These are phyloP conservation scores for Echiichthys vipera DNA, from an alignment of 2,797 vertebrate genomes.

Conservation along the genomic window DNA sequence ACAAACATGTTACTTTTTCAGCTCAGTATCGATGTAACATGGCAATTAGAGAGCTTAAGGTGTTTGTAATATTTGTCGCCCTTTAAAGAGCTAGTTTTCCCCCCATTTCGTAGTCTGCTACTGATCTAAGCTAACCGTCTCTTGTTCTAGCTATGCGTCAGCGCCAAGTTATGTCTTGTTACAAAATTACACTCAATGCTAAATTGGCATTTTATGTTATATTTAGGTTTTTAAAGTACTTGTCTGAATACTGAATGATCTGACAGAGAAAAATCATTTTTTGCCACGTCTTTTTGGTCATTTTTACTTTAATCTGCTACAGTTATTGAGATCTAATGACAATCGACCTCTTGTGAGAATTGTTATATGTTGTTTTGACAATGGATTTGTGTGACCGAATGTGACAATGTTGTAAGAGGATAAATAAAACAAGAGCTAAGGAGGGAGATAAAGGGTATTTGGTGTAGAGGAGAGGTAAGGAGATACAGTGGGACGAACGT, in stretches of 20 bases:
- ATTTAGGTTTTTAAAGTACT: background rate
- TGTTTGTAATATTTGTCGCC: too few relatives aligned
- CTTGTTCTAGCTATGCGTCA: too few relatives aligned
- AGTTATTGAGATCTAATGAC: background rate
- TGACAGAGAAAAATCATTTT: too few relatives aligned
- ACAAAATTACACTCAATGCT: too few relatives aligned
- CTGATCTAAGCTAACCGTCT: background rate
- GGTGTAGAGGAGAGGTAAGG: background rate
- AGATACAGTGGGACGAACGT: conserved; percentile 30
- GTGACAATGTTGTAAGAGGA: conserved; percentile 1
- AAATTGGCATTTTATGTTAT: too few relatives aligned
- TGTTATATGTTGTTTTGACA: background rate
- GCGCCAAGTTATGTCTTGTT: too few relatives aligned
- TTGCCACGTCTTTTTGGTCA: too few relatives aligned
- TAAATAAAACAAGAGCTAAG: conserved; percentile 3
- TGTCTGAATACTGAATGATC: fast-evolving
- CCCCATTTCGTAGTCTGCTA: background rate
- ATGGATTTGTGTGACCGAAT: conserved; percentile 7
- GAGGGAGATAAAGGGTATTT: conserved; percentile 13
- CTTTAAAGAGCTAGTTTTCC: too few relatives aligned
- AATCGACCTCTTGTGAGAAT: background rate
- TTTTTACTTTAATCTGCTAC: too few relatives aligned
- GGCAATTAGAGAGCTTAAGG: background rate
- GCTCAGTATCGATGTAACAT: background rate
- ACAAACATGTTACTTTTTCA: background rate